phyloP scores from a whole-genome alignment of 2,888 invertebrate genomes.

The Cryptocheilus praepositus region DNA sequence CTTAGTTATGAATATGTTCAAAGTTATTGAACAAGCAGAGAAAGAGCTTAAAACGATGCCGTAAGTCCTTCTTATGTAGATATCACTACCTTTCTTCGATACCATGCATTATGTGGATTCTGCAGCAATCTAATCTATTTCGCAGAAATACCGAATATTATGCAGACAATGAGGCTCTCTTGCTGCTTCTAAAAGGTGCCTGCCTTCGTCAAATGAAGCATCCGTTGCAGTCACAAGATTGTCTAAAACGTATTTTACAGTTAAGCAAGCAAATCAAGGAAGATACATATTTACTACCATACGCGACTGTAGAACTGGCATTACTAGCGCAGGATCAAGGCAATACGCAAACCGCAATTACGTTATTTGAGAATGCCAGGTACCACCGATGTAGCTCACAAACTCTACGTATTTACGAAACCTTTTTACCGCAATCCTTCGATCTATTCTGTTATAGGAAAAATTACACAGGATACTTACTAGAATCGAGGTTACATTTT shows the following conservation, averaged over 20 bases:
- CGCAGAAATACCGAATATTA: conserved; percentile 76
- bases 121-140: background rate
- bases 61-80: conserved; percentile 53
- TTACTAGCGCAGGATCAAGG: conserved; percentile 85
- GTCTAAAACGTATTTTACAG: conserved; percentile 80
- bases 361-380: conserved; percentile 89
- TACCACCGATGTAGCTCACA: too few species aligned
- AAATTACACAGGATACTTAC: conserved; percentile 89
- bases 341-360: conserved; percentile 81
- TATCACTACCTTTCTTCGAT: conserved; percentile 5
- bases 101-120: background rate
- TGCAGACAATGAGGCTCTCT: conserved; percentile 85
- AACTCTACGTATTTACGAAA: too few species aligned
- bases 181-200: conserved; percentile 88
- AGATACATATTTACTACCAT: conserved; percentile 90
- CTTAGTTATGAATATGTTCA: conserved; percentile 79
- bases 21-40: conserved; percentile 79
- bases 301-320: conserved; percentile 90
- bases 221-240: conserved; percentile 86
- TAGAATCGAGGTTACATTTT: conserved; percentile 93
- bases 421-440: too few species aligned
- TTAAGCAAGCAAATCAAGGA: conserved; percentile 85
- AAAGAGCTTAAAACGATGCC: conserved; percentile 51
- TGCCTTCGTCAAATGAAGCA: conserved; percentile 87
- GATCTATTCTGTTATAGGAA: conserved; percentile 79